Conservation (phyloP, 2,888 invertebrate genomes). For the Nomada ferruginata region DNA sequence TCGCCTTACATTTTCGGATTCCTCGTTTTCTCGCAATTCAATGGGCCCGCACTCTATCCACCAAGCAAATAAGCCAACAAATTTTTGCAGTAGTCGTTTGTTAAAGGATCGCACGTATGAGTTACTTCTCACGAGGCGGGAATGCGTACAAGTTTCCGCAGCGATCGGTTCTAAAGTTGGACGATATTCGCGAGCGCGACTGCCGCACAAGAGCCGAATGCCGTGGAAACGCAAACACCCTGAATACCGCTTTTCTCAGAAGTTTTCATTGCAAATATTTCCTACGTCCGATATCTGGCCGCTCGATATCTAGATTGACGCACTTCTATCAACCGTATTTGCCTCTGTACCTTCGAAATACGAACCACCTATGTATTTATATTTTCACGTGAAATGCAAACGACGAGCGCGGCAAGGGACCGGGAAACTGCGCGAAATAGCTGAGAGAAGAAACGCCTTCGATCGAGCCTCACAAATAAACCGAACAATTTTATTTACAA, state of each 20-base stretch:
- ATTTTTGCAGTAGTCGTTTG: slow-evolving; percentile 8
- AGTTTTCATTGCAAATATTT: slow-evolving; percentile 64
- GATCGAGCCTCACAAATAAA: no score
- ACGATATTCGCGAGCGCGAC: slow-evolving; percentile 64
- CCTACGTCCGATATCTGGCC: slow-evolving; percentile 55
- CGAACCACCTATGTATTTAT: slow-evolving; percentile 39
- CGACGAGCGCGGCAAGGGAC: neutral
- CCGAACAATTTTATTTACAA: slow-evolving; percentile 17
- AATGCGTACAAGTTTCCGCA: slow-evolving; percentile 22
- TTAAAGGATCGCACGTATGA: slow-evolving; percentile 3
- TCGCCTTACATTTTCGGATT: no score
- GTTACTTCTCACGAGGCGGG: slow-evolving; percentile 25
- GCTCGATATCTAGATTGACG: slow-evolving; percentile 50
- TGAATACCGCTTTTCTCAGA: slow-evolving; percentile 47
- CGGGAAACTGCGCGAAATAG: neutral
- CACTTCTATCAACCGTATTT: slow-evolving; percentile 32
- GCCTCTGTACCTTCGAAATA: neutral
- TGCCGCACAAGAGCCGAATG: slow-evolving; percentile 35
- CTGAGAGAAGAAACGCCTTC: no score
- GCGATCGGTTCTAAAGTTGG: slow-evolving; percentile 61
- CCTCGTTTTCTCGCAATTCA: no score
- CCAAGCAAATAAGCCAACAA: slow-evolving; percentile 26
- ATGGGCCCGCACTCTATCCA: neutral
- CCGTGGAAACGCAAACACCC: slow-evolving; percentile 56
- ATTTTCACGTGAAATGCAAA: slow-evolving; percentile 15